Percentiles rank a stretch among this genome's conserved stretches.
These are phyloP conservation scores for Pseudomyrmex sp. DNA, from an alignment of 1,140 invertebrate genomes.

Conservation along the genomic window DNA sequence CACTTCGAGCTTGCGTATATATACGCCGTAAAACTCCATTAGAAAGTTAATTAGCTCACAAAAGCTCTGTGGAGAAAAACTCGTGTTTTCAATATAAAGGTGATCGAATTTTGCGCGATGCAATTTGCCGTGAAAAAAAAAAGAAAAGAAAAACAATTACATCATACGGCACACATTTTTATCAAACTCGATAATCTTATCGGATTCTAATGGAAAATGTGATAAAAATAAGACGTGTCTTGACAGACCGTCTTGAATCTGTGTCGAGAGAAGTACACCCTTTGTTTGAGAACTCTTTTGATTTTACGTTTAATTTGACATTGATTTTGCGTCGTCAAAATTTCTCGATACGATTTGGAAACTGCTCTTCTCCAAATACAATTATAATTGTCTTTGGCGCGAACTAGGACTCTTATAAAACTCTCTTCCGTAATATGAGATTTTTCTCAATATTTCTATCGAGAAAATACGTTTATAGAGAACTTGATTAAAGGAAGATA, in stretches of 20 bases:
- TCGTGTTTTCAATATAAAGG: background rate
- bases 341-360: background rate
- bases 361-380: background rate
- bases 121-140: conserved; percentile 10
- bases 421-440: background rate
- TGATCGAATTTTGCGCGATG: background rate
- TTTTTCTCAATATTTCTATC: too few species aligned
- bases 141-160: conserved; percentile 31
- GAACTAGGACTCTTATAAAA: background rate
- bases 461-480: too few species aligned
- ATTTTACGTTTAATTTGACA: background rate
- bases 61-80: background rate
- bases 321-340: background rate
- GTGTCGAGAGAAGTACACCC: too few species aligned
- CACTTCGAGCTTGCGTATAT: too few species aligned
- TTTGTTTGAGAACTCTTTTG: background rate
- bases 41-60: conserved; percentile 2
- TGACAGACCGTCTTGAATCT: conserved; percentile 4
- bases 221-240: background rate
- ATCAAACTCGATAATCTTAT: conserved; percentile 1
- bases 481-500: background rate
- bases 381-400: too few species aligned
- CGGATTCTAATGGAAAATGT: conserved; percentile 22
- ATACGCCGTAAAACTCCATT: background rate
- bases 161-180: conserved; percentile 24